Conservation (phyloP, 1,140 invertebrate genomes). For the Diabrotica virgifera region DNA sequence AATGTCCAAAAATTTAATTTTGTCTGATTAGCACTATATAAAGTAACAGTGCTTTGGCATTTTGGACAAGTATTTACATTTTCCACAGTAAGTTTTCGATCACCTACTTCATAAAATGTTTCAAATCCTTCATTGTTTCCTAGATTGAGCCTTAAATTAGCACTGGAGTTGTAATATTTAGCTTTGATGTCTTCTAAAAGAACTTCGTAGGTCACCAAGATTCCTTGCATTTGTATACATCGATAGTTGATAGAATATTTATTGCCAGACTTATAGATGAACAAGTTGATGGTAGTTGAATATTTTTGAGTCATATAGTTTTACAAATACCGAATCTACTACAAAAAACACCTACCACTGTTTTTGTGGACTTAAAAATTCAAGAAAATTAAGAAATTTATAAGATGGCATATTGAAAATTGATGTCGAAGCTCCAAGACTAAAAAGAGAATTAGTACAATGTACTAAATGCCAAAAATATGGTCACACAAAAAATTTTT, state of each 20-base stretch:
- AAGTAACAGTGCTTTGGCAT: slow-evolving; percentile 28
- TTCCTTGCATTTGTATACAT: background rate
- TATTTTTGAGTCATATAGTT: slow-evolving; percentile 26
- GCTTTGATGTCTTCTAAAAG: slow-evolving; percentile 12
- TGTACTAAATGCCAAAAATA: too few species aligned
- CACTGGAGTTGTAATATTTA: slow-evolving; percentile 18
- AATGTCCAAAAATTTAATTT: slow-evolving; percentile 28
- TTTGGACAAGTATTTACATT: slow-evolving; percentile 33
- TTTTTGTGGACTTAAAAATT: too few species aligned
- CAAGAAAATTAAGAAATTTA: too few species aligned
- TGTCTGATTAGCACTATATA: slow-evolving; percentile 28
- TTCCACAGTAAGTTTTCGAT: slow-evolving; percentile 26
- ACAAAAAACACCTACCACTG: too few species aligned
- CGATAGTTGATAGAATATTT: background rate
- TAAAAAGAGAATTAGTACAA: too few species aligned
- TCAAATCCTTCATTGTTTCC: background rate
- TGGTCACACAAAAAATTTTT: too few species aligned
- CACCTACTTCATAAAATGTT: slow-evolving; percentile 15
- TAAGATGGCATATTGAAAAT: too few species aligned
- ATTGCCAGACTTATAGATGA: slow-evolving; percentile 4
- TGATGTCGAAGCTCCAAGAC: too few species aligned
- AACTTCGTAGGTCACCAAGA: slow-evolving; percentile 2
- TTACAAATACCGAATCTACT: too few species aligned
- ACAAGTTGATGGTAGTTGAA: slow-evolving; percentile 14
- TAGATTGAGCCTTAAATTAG: background rate